These are phyloP conservation scores for Mechanitis mazaeus DNA, from an alignment of 2,888 invertebrate species.

Conservation along the genomic window DNA sequence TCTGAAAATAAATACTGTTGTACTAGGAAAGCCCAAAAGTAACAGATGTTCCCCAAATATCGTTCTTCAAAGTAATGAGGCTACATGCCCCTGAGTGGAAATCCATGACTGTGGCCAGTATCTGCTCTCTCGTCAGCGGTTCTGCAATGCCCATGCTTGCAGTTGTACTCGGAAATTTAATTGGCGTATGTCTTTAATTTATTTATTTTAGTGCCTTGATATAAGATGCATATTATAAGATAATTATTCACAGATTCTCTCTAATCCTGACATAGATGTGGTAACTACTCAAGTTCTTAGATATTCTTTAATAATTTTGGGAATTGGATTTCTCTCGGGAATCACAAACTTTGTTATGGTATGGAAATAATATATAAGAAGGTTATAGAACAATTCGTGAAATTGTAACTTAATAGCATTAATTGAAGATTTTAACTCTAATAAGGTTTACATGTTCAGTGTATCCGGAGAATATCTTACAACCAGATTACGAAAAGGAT, in stretches of 20 bases:
- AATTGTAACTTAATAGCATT: background rate
- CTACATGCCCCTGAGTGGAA: constrained; percentile 83
- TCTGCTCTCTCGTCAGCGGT: constrained; percentile 80
- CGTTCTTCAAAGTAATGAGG: constrained; percentile 72
- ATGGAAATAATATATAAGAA: constrained; percentile 28
- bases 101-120: constrained; percentile 77
- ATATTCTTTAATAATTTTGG: constrained; percentile 81
- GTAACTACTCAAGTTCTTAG: constrained; percentile 76
- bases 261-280: constrained; percentile 72
- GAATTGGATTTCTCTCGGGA: constrained; percentile 80
- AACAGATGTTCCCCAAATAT: constrained; percentile 43
- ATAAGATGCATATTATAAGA: background rate
- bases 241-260: constrained; percentile 45
- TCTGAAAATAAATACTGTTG: too few species aligned
- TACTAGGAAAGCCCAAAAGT: constrained; percentile 37
- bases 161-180: constrained; percentile 83
- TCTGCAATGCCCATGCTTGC: constrained; percentile 84
- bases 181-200: constrained; percentile 66
- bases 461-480: constrained; percentile 89
- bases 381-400: background rate
- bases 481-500: constrained; percentile 79
- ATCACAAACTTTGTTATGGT: constrained; percentile 82
- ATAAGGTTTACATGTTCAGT: constrained; percentile 78
- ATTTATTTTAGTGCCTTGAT: background rate
- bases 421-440: constrained; percentile 2